These are phyloP conservation scores for Geococcyx californianus DNA, from an alignment of 2,113 vertebrate species.

Conservation along the genomic window DNA sequence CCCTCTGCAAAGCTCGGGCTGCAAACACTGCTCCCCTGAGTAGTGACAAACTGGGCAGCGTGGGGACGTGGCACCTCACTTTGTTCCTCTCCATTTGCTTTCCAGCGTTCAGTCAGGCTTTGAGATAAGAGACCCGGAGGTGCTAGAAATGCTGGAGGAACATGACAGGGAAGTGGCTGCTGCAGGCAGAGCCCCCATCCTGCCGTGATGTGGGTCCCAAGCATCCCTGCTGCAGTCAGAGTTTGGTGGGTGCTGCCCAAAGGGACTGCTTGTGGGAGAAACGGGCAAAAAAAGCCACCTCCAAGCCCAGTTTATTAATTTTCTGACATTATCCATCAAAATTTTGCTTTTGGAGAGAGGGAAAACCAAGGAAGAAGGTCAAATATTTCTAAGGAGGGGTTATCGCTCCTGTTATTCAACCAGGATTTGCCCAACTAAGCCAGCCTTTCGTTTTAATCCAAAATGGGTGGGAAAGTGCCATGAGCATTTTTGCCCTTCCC, in stretches of 20 bases:
- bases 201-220: rapidly evolving
- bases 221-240: background rate
- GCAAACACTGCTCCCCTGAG: rapidly evolving
- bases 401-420: background rate
- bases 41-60: rapidly evolving
- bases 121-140: background rate
- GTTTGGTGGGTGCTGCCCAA: background rate
- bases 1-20: background rate
- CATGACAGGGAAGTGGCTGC: background rate
- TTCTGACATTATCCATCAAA: background rate
- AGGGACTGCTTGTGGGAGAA: background rate
- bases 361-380: background rate
- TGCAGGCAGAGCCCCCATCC: background rate
- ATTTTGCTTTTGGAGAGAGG: background rate
- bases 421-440: background rate
- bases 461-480: background rate
- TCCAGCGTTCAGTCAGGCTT: background rate
- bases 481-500: background rate
- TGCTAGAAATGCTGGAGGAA: background rate
- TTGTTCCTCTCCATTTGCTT: background rate
- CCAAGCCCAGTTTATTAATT: background rate
- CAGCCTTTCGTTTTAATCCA: background rate
- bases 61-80: rapidly evolving
- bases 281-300: background rate
- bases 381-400: background rate